Conservation (phyloP, 2,797 vertebrate species). For the Rachycentron canadum region DNA sequence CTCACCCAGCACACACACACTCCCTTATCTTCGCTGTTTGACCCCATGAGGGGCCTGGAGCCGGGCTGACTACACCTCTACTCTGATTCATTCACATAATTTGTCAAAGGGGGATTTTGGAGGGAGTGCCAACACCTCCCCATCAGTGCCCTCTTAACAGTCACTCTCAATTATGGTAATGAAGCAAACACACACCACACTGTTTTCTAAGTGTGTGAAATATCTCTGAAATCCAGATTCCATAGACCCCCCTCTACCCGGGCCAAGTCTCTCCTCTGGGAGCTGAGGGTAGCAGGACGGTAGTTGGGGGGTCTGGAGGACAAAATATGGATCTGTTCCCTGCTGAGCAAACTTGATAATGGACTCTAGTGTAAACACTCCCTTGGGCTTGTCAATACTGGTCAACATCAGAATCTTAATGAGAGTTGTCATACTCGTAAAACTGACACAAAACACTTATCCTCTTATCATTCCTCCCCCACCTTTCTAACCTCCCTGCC, state of each 20-base stretch:
- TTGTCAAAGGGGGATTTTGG: constrained; percentile 60
- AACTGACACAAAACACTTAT: constrained; percentile 64
- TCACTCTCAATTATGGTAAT: constrained; percentile 79
- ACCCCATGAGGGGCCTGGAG: constrained; percentile 58
- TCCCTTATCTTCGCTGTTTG: constrained; percentile 68
- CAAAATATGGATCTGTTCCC: constrained; percentile 53
- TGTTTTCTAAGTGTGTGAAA: constrained; percentile 65
- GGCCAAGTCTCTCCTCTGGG: constrained; percentile 35
- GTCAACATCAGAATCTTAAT: constrained; percentile 63
- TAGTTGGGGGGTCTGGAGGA: neutral
- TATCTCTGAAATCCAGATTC: constrained; percentile 42
- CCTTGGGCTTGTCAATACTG: constrained; percentile 65
- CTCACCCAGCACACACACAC: constrained; percentile 22
- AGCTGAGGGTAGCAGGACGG: neutral
- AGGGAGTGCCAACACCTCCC: constrained; percentile 45
- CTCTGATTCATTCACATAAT: constrained; percentile 73
- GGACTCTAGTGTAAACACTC: constrained; percentile 74
- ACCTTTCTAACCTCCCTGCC: constrained; percentile 37
- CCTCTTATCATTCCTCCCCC: constrained; percentile 49
- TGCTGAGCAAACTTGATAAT: constrained; percentile 67
- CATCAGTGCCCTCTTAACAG: constrained; percentile 39
- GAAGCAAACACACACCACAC: constrained; percentile 68
- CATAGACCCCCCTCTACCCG: neutral
- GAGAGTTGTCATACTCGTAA: constrained; percentile 54
- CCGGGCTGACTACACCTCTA: constrained; percentile 43